Evolutionary conservation across 2,113 vertebrate species (phyloP), one percentile per base, ranked within the genome.

Genomic region (Leucoraja erinaceus): DNA sequence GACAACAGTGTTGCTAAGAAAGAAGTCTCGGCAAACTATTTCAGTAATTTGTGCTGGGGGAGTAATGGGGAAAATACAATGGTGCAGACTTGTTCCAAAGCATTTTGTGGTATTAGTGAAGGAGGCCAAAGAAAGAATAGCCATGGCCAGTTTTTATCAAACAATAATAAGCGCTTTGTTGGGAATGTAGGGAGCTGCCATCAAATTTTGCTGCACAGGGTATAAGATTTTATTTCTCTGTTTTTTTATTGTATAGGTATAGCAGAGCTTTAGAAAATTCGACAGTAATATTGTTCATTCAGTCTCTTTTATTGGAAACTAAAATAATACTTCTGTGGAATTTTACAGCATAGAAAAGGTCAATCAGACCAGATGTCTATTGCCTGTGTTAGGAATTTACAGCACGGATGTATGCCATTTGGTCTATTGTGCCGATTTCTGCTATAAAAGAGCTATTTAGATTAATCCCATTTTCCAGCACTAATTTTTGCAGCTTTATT

Each of bases 21-120:
- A 91, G 90, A 91, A 91, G 72, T 22, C 68, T 25, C 33, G 47
- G 90, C 68, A 88, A 88, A 66, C 16, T 88, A 91, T 91, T 91
- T 91, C 90, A 91, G 90, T 22, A 72, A 72, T 91, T 72, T 72
- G 68, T 54, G 33, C 90, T 25, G 90, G 90, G 68, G 68, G 90
- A 70, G 33, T 90, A 90, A 22, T 68, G 88, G 81, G 20, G 83
- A 88, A 88, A 28, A 88, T 61, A 88, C 83, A 88, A 88, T 88
- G 83, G 83, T 31, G n/a, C 83, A 88, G 59, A 63, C 59, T 66
- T 88, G 83, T 88, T 88, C 83, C 28, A 31, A 63, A 88, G 59
- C 83, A 28, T 63, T 31, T 63, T 88, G 83, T 88, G 83, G 83
- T 7, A 88, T 88, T 88, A 88, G 28, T 88, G 83, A 88, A 88